Percentiles rank a stretch among this genome's conserved stretches.
phyloP scores from a whole-genome alignment of 1,140 invertebrate species.

The Drosophila auraria region DNA sequence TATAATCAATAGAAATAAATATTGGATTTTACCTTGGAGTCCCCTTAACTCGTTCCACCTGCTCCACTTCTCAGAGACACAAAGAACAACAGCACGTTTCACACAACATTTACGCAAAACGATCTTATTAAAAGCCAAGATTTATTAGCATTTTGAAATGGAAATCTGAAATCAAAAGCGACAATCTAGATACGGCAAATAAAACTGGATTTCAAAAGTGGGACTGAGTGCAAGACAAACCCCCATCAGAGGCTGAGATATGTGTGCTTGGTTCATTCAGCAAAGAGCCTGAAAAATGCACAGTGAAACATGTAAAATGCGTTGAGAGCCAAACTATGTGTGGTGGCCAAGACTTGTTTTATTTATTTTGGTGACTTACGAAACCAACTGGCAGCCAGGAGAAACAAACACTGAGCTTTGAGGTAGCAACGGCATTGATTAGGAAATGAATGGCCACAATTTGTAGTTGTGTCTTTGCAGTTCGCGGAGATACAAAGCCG shows the following conservation, averaged over 20 bases:
- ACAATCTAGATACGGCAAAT: constrained; percentile 56
- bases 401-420: constrained; percentile 39
- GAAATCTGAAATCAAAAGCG: constrained; percentile 70
- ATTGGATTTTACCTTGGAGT: constrained; percentile 38
- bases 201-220: constrained; percentile 48
- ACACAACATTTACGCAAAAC: constrained; percentile 63
- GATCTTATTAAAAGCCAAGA: constrained; percentile 62
- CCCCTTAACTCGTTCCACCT: constrained; percentile 42
- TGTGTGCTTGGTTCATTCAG: constrained; percentile 53
- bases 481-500: constrained; percentile 29
- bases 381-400: constrained; percentile 34
- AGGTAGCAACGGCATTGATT: constrained; percentile 50
- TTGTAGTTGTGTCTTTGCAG: constrained; percentile 50
- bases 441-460: constrained; percentile 59
- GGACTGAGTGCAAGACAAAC: constrained; percentile 23
- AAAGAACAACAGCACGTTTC: constrained; percentile 35
- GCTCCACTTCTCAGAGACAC: constrained; percentile 51
- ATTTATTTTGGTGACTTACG: constrained; percentile 28
- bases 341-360: constrained; percentile 48
- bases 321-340: constrained; percentile 45
- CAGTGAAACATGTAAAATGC: constrained; percentile 67
- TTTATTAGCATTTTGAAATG: constrained; percentile 70
- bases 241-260: constrained; percentile 14
- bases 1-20: constrained; percentile 1
- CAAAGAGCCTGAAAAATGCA: constrained; percentile 38